Evolutionary conservation across 2,888 invertebrate genomes (phyloP).

Genomic region (Dasypogon diadema): DNA sequence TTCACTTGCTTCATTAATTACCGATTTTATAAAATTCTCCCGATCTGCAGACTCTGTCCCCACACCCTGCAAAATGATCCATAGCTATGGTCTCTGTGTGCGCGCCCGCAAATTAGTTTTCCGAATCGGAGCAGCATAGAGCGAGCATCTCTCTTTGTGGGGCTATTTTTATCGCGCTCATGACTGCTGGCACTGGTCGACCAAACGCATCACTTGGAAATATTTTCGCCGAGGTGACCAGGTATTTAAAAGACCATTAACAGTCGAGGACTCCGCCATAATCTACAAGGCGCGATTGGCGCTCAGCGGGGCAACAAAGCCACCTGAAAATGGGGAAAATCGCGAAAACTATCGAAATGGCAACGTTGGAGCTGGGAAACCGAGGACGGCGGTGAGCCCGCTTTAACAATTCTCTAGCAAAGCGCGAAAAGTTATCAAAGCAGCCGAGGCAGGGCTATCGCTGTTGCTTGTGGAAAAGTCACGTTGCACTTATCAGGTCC

Average conservation of each 20-base stretch:
- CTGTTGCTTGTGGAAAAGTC: constrained; percentile 27
- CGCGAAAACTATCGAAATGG: constrained; percentile 30
- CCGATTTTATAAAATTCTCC: no score
- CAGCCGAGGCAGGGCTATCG: background rate
- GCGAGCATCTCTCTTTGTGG: no score
- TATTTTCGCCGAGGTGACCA: constrained; percentile 31
- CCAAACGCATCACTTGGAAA: no score
- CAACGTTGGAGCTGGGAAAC: constrained; percentile 15
- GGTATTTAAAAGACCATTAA: constrained; percentile 20
- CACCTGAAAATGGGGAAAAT: constrained; percentile 22
- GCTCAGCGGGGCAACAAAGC: background rate
- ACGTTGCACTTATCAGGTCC: constrained; percentile 31
- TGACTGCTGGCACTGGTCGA: no score
- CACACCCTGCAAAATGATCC: no score
- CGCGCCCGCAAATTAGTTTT: no score
- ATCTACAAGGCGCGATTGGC: constrained; percentile 1
- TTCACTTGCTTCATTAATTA: no score
- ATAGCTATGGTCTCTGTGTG: no score
- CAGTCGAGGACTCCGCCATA: constrained; percentile 24
- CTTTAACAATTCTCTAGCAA: constrained; percentile 2
- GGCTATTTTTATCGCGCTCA: no score
- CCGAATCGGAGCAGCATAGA: no score
- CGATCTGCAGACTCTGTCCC: no score
- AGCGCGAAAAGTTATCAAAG: constrained; percentile 29
- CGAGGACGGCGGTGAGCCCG: constrained; percentile 1